Base-by-base conservation (phyloP, 2,888 invertebrate species). In the Axea sp. region DNA sequence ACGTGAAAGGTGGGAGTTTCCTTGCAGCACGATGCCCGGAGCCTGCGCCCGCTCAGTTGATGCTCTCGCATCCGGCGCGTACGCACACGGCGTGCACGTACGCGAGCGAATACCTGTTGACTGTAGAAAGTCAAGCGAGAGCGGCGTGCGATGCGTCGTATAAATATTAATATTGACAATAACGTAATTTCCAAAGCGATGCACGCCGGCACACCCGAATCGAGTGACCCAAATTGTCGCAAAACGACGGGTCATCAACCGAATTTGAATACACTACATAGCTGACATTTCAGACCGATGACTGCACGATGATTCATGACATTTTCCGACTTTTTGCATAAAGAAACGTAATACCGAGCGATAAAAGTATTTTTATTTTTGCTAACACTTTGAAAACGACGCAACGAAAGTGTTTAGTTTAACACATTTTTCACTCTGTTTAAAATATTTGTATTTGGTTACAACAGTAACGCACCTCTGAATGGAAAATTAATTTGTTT, bases 151-250 rank as follows among this genome's bases (percentile, higher is more conserved):
- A 45, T 53, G 55, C 60, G 41, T 60, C 47, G 41, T 72, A 73
- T 75, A 64, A 75, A 75, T 75, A 75, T 75, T 68, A 69, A 75
- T 75, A 73, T 60, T 60, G 64, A 72, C 75, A 68, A 75, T 73
- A 68, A 60, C 41, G 59, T 69, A 68, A 75, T 72, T 75, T 60
- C 37, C 47, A 19, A 65, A 45, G 68, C 73, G 43, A 41, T 60
- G 72, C 75, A 60, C 65, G 68, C 51, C 33, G 68, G 17, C 64
- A 64, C 75, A 51, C 65, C 60, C 68, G 64, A 75, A 68, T 55
- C 53, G 30, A 43, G 39, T 60, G 69, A 69, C 72, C 75, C 60
- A 60, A 73, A 73, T 75, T 49, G 49, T 55, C 59, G 45, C 67
- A 17, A 67, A 67, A 19, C 14, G 19, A 17, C 26, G 35, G 73